Evolutionary conservation across 2,113 vertebrate species (phyloP), one percentile per base, ranked within the genome.

Genomic region (Syngnathus floridae): DNA sequence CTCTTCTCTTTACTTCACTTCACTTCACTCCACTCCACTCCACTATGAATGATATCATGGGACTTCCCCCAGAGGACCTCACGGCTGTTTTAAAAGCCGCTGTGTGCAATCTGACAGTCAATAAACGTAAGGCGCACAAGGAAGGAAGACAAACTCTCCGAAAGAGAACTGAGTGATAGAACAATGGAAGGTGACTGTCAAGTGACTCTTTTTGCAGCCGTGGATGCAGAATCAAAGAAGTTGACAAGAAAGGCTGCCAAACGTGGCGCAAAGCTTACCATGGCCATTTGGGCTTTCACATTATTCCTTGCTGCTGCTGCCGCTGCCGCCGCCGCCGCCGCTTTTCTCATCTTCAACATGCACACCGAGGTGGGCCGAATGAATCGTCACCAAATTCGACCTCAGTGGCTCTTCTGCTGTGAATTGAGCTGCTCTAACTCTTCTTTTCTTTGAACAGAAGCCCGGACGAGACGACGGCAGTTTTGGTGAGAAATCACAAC

Each of bases 1-100:
- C 74, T 35, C 49, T 79, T 31, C 26, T 31, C 2, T 31, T 3
- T 3, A 2, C 26, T 31, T 31, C 26, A 2, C 26, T 31, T 31
- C 26, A 2, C 26, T 31, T 31, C 26, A 0, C 26, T 22, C 1
- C 22, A 22, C 1, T 22, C 2, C 26, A 31, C 26, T 31, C 26
- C 62, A 56, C 12, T 10, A 16, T 64, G 22, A 55, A 26, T 88
- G 88, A 90, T 87, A 85, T 91, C 90, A 91, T 58, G 62, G 90
- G 88, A 90, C 82, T 89, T 91, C 85, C 88, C 88, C 85, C 11
- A 1, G 0, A 45, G 7, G 43, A 77, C 43, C 31, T 35, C 10
- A 35, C 31, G 10, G 4, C 26, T n/a, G 67, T 77, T 79, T 45
- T 69, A 77, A 81, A 74, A 70, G 69, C 5, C 4, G 0, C 14